Evolutionary conservation across 1,140 invertebrate genomes (phyloP).

Genomic region (Temnothorax curvispinosus): DNA sequence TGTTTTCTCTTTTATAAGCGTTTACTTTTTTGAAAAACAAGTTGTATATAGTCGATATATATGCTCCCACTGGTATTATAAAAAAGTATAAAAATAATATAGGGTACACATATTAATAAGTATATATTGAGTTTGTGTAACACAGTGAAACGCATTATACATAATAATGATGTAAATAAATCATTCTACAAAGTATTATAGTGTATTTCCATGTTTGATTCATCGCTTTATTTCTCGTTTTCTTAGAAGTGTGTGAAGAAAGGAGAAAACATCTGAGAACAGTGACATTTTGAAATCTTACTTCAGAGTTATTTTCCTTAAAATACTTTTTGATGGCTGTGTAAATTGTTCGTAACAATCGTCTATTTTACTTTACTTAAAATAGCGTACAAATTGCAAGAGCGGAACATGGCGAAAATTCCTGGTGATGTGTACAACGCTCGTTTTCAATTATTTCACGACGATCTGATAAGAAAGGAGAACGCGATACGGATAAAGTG

Average conservation of each 20-base stretch:
- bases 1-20: background rate
- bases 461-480: constrained; percentile 71
- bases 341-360: constrained; percentile 34
- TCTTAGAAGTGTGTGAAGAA: background rate
- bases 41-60: constrained; percentile 53
- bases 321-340: constrained; percentile 42
- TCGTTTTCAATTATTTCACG: constrained; percentile 74
- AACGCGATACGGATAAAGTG: constrained; percentile 72
- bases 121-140: constrained; percentile 63
- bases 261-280: constrained; percentile 58
- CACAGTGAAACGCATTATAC: constrained; percentile 56
- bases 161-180: constrained; percentile 75
- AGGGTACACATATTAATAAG: constrained; percentile 53
- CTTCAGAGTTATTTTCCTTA: constrained; percentile 54
- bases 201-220: constrained; percentile 20
- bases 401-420: constrained; percentile 47
- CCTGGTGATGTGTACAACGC: constrained; percentile 65
- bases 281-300: constrained; percentile 24
- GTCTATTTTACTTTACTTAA: constrained; percentile 4
- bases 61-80: constrained; percentile 68
- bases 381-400: constrained; percentile 12
- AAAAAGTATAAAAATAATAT: constrained; percentile 53
- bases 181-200: constrained; percentile 61
- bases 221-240: constrained; percentile 15
- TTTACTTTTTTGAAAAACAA: constrained; percentile 23